Evolutionary conservation across 1,140 invertebrate genomes (phyloP).

Genomic region (Leguminivora glycinivorella): DNA sequence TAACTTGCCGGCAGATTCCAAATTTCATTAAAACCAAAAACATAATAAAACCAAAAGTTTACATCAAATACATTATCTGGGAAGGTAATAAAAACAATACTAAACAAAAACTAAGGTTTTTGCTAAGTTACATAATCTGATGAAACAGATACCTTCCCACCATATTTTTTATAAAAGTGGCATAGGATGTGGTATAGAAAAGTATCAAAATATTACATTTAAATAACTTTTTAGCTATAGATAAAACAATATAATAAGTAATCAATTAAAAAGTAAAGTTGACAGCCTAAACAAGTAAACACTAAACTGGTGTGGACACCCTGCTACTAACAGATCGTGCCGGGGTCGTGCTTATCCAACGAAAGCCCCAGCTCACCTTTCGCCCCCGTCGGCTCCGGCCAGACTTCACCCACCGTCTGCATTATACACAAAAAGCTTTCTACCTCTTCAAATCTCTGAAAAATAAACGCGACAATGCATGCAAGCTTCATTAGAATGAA

Average conservation of each 20-base stretch:
- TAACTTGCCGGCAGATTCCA: neutral
- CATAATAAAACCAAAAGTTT: neutral
- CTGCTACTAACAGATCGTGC: slow-evolving; percentile 25
- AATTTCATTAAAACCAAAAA: neutral
- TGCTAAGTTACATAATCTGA: neutral
- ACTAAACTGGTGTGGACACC: slow-evolving; percentile 15
- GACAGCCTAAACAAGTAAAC: neutral
- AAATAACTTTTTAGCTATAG: neutral
- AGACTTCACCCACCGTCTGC: slow-evolving; percentile 67
- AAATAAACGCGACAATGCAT: slow-evolving; percentile 72
- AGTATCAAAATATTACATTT: neutral
- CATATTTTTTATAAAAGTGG: too few relatives aligned
- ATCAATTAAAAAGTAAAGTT: neutral
- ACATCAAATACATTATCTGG: neutral
- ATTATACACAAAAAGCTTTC: slow-evolving; percentile 76
- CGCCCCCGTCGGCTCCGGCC: slow-evolving; percentile 65
- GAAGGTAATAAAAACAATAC: neutral
- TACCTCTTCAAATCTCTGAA: slow-evolving; percentile 67
- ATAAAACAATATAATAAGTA: neutral
- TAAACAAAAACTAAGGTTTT: neutral
- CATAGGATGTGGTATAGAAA: neutral
- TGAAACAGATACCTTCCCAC: neutral
- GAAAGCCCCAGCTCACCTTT: slow-evolving; percentile 71
- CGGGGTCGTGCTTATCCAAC: slow-evolving; percentile 38
- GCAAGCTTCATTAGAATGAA: slow-evolving; percentile 46